Conservation (phyloP, 2,888 invertebrate genomes). For the Ophion obscuratus region DNA sequence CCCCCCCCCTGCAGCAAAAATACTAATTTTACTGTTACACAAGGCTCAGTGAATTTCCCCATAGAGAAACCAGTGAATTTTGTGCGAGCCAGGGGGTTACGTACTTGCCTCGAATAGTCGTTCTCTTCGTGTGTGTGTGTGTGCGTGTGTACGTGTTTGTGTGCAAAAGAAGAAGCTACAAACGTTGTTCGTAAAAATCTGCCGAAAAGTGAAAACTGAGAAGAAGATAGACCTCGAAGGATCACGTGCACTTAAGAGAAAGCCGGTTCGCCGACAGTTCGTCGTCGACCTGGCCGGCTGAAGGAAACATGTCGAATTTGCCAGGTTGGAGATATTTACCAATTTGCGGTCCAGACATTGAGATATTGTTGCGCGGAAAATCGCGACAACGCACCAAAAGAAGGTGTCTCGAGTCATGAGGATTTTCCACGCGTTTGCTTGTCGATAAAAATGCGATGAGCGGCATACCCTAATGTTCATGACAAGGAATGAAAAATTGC, state of each 20-base stretch:
- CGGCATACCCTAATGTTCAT: not conserved
- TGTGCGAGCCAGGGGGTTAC: constrained; percentile 17
- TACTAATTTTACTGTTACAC: not conserved
- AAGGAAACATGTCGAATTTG: constrained; percentile 68
- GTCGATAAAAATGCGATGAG: constrained; percentile 46
- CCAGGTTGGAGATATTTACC: constrained; percentile 55
- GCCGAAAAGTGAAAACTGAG: not conserved
- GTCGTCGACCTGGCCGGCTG: constrained; percentile 59
- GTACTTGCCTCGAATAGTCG: not conserved
- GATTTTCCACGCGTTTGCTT: not conserved
- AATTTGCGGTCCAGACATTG: constrained; percentile 63
- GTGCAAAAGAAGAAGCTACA: not conserved
- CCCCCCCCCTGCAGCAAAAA: not conserved
- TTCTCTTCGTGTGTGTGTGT: not conserved
- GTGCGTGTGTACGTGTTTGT: not conserved
- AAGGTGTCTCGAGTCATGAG: constrained; percentile 70
- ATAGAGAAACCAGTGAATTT: constrained; percentile 22
- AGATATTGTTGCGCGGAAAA: constrained; percentile 68
- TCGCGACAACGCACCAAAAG: constrained; percentile 72
- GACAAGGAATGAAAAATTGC: constrained; percentile 35
- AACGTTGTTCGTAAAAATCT: not conserved
- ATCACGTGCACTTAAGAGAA: constrained; percentile 22
- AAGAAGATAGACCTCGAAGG: constrained; percentile 19
- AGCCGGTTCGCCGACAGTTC: constrained; percentile 65
- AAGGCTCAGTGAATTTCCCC: not conserved